Conservation (phyloP, 2,797 vertebrate species). For the Lophius americanus region DNA sequence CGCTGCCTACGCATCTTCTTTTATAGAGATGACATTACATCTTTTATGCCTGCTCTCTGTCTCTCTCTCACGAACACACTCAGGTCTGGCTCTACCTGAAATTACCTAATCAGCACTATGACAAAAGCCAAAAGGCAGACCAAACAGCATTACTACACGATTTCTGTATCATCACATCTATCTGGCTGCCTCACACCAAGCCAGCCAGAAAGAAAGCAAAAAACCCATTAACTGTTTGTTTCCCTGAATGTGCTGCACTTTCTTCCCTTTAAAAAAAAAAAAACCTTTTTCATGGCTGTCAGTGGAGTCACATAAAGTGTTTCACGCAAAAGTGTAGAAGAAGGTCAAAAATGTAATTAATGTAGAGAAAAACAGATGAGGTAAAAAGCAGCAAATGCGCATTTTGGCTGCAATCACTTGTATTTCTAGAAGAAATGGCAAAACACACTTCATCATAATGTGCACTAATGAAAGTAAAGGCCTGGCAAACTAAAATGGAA, state of each 20-base stretch:
- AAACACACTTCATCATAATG: slow-evolving; percentile 13
- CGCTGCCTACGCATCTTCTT: slow-evolving; percentile 47
- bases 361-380: slow-evolving; percentile 46
- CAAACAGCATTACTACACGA: slow-evolving; percentile 25
- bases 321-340: too few species aligned
- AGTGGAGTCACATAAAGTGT: too few species aligned
- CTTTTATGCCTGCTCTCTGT: slow-evolving; percentile 48
- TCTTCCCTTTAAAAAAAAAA: slow-evolving; percentile 45
- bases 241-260: background rate
- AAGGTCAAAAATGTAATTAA: too few species aligned
- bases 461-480: background rate
- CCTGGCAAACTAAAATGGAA: background rate
- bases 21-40: slow-evolving; percentile 31
- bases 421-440: slow-evolving; percentile 18
- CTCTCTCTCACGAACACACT: background rate
- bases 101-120: slow-evolving; percentile 63
- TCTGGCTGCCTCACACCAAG: slow-evolving; percentile 33
- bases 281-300: slow-evolving; percentile 9
- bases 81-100: slow-evolving; percentile 56
- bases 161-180: slow-evolving; percentile 32
- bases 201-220: slow-evolving; percentile 31
- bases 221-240: slow-evolving; percentile 29
- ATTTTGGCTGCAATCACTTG: slow-evolving; percentile 46
- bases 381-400: slow-evolving; percentile 58
- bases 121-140: slow-evolving; percentile 57